These are phyloP conservation scores for Calameuta idolon DNA, from an alignment of 2,888 invertebrate genomes.

Conservation along the genomic window DNA sequence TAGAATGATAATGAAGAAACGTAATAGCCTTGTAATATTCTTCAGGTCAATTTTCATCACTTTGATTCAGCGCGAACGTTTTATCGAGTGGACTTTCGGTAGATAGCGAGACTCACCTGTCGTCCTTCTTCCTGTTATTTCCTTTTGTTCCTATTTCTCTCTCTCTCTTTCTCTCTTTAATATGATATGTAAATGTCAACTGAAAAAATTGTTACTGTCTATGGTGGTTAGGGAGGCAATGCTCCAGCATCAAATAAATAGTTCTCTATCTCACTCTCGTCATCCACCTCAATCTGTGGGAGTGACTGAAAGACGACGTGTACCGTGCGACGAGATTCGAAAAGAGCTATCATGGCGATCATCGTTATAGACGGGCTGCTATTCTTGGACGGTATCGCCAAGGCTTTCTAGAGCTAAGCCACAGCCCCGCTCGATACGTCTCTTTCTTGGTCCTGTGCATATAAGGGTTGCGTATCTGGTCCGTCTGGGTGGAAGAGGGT, in stretches of 20 bases:
- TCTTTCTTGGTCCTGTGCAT: neutral
- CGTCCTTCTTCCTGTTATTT: neutral
- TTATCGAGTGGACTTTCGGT: neutral
- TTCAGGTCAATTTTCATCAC: neutral
- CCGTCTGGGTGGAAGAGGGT: neutral
- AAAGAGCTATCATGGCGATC: neutral
- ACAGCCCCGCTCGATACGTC: neutral
- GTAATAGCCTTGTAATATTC: neutral
- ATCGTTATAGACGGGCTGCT: neutral
- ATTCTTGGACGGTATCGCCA: constrained; percentile 10
- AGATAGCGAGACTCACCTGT: neutral
- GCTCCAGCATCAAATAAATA: no score
- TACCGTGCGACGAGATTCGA: neutral
- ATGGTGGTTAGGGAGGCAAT: no score
- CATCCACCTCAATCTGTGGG: neutral
- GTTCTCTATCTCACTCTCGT: neutral
- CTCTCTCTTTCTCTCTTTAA: neutral
- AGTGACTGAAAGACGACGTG: neutral
- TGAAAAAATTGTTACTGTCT: no score
- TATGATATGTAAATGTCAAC: no score
- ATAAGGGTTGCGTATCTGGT: neutral
- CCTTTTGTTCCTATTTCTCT: neutral
- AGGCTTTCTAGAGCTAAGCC: neutral
- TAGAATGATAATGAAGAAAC: constrained; percentile 27
- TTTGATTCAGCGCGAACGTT: neutral